Percentiles rank a stretch among this genome's conserved stretches.
These are phyloP conservation scores for Epirrhoe alternata DNA, from an alignment of 2,888 invertebrate species.

Conservation along the genomic window DNA sequence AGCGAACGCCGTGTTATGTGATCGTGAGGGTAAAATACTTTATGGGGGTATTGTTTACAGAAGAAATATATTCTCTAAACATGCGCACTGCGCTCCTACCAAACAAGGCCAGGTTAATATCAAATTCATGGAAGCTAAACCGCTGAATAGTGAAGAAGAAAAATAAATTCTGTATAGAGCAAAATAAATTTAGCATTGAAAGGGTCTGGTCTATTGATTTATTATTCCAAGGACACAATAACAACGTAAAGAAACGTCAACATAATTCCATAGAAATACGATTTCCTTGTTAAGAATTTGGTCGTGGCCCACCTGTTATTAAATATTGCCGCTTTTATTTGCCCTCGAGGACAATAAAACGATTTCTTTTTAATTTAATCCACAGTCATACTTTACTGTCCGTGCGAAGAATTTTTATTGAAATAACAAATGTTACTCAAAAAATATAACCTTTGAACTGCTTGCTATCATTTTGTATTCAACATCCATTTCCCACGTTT, in stretches of 20 bases:
- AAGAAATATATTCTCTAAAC: slow-evolving; percentile 34
- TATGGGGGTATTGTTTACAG: slow-evolving; percentile 36
- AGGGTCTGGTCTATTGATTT: slow-evolving; percentile 35
- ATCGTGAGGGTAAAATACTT: slow-evolving; percentile 41
- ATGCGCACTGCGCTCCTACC: slow-evolving; percentile 11
- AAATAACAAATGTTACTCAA: not conserved
- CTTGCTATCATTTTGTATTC: not conserved
- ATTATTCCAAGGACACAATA: slow-evolving; percentile 38
- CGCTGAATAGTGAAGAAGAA: slow-evolving; percentile 4
- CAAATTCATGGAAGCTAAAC: slow-evolving; percentile 3
- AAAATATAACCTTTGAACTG: not conserved
- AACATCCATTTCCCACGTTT: too few species aligned
- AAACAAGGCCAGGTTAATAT: not conserved
- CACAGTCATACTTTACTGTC: slow-evolving; percentile 19
- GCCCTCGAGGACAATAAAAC: slow-evolving; percentile 36
- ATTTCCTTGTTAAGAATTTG: slow-evolving; percentile 32
- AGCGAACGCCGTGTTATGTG: slow-evolving; percentile 41
- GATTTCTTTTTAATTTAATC: slow-evolving; percentile 35
- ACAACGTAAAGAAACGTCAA: slow-evolving; percentile 34
- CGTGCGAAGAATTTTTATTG: slow-evolving; percentile 13
- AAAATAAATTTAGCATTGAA: slow-evolving; percentile 20
- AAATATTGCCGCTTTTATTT: slow-evolving; percentile 35
- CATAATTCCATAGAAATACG: slow-evolving; percentile 35
- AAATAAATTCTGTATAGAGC: slow-evolving; percentile 6
- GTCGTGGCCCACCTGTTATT: slow-evolving; percentile 33